These are phyloP conservation scores for Scrobipalpa costella DNA, from an alignment of 2,888 invertebrate species.

Conservation along the genomic window DNA sequence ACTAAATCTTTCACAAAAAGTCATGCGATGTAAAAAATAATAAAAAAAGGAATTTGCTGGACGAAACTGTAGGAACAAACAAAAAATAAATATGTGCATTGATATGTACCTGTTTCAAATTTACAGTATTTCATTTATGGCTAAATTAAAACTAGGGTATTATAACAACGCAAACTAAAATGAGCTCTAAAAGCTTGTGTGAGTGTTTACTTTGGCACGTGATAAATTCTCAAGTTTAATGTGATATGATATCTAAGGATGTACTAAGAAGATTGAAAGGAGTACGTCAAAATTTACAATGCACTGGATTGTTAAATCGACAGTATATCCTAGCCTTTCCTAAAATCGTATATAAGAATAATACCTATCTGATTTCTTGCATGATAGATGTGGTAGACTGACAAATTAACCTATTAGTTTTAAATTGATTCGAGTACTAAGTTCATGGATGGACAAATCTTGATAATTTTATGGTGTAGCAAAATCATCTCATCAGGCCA, in stretches of 20 bases:
- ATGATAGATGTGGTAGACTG: background rate
- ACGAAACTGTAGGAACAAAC: constrained; percentile 32
- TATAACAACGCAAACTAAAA: constrained; percentile 15
- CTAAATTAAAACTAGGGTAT: constrained; percentile 9
- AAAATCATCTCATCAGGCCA: background rate
- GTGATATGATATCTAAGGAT: constrained; percentile 6
- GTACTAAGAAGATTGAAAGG: constrained; percentile 29
- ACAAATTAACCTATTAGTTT: background rate
- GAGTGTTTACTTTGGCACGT: constrained; percentile 21
- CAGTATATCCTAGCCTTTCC: constrained; percentile 47
- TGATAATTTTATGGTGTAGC: background rate
- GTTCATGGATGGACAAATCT: background rate
- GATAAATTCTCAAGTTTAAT: background rate
- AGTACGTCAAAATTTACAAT: constrained; percentile 34
- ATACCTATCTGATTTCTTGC: background rate
- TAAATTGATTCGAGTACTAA: background rate
- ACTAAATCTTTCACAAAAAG: constrained; percentile 33
- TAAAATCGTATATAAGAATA: constrained; percentile 47
- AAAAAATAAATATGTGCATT: constrained; percentile 17
- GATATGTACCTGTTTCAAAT: constrained; percentile 9
- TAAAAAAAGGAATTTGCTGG: constrained; percentile 26
- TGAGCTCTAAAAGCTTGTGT: constrained; percentile 9
- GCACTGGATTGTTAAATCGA: constrained; percentile 35
- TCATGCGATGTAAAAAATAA: constrained; percentile 38
- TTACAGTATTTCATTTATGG: constrained; percentile 10